Base-by-base conservation (phyloP, 2,888 invertebrate genomes). In the Anthrax anthrax region DNA sequence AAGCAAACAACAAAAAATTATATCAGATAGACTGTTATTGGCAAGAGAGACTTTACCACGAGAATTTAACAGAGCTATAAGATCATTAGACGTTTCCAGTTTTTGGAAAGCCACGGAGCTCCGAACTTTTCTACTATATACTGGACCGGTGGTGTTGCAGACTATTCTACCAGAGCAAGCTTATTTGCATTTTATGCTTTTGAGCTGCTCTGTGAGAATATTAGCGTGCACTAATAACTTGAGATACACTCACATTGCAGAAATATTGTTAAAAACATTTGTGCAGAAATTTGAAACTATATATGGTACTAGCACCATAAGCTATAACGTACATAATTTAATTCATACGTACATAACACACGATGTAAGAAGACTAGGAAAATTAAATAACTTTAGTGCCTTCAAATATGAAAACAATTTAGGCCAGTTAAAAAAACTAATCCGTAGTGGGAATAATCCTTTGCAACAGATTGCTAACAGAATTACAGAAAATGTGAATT, bases 81-180 rank as follows among this genome's bases (percentile, higher is more conserved):
- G 44, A 32, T 13, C 9, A 8, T 14, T 47, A 2, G 37, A 47
- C 18, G 18, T n/a, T 3, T 19, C 44, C 3, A 29, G 13, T 8
- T 37, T 36, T 44, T 57, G 57, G 56, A 57, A 57, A 46, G 55
- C 47, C 8, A 47, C 50, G 8, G 56, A 57, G 49, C 55, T 36
- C 42, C 46, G 53, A 18, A 42, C 43, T 13, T 55, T 56, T 49
- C 37, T 56, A 18, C 44, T 48, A 18, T 55, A 56, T 37, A 38
- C 49, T 3, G 51, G 55, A 38, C 45, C 54, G 12, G 41, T 54
- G 1, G 51, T 54, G 19, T 40, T 55, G 13, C 46, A 49, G 41
- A 37, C 52, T 16, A 42, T 49, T 29, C 38, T 53, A 16, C 14
- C 32, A 6, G 1, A 13, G n/a, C 51, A 51, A 9, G 48, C 46